A percentile compares a stretch with the other conserved stretches of the same genome.
Evolutionary conservation across 2,888 invertebrate species (phyloP).

Genomic region (Hyppa rectilinea): DNA sequence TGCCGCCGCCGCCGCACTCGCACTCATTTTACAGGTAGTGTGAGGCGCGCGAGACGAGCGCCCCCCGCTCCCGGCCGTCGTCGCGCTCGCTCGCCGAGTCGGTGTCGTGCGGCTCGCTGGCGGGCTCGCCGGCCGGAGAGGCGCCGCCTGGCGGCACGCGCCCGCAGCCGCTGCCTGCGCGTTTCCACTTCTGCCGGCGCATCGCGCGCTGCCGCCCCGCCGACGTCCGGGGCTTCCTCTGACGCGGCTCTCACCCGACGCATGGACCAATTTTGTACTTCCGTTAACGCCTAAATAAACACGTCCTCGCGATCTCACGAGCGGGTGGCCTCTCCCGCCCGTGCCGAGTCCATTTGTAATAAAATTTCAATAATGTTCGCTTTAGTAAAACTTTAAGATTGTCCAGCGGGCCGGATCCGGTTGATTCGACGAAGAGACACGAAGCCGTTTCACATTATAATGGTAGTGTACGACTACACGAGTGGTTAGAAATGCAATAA

Average conservation of each 20-base stretch:
- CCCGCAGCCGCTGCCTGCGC: constrained; percentile 76
- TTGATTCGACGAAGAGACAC: constrained; percentile 71
- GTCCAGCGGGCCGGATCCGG: constrained; percentile 74
- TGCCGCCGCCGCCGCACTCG: constrained; percentile 89
- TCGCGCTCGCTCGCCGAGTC: constrained; percentile 89
- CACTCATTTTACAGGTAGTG: constrained; percentile 90
- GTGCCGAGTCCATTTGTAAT: constrained; percentile 84
- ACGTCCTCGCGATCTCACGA: constrained; percentile 83
- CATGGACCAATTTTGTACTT: constrained; percentile 89
- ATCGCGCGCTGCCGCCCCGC: constrained; percentile 82
- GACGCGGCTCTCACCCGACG: constrained; percentile 79
- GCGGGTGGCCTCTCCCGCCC: constrained; percentile 75
- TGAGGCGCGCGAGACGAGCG: constrained; percentile 89
- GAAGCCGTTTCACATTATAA: constrained; percentile 69
- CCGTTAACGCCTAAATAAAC: constrained; percentile 83
- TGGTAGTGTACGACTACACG: constrained; percentile 72
- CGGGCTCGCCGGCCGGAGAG: constrained; percentile 69
- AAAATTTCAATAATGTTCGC: constrained; percentile 77
- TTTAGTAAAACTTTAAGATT: constrained; percentile 76
- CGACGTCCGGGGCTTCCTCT: constrained; percentile 85
- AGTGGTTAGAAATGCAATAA: constrained; percentile 80
- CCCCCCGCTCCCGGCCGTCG: constrained; percentile 84
- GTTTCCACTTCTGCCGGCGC: constrained; percentile 87
- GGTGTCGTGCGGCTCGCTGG: constrained; percentile 86
- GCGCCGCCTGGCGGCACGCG: constrained; percentile 70